Conservation (phyloP, 2,797 vertebrate genomes). For the Garrulus glandarius region DNA sequence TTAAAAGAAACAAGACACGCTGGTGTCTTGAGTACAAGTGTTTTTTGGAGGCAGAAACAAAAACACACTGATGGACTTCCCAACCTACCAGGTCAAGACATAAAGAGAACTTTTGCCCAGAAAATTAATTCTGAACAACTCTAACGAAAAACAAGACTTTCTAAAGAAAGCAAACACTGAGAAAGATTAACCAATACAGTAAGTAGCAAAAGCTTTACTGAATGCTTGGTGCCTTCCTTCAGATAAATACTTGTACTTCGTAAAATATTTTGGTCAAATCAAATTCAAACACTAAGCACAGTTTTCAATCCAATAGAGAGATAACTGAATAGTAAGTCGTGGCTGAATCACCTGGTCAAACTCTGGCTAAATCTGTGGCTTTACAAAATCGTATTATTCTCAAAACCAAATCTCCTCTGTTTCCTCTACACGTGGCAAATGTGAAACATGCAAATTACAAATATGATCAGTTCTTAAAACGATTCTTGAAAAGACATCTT, state of each 20-base stretch:
- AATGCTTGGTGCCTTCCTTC: background rate
- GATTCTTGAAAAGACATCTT: background rate
- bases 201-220: background rate
- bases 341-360: background rate
- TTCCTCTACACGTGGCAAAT: background rate
- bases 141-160: background rate
- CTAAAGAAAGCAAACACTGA: background rate
- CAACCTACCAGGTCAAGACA: background rate
- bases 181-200: background rate
- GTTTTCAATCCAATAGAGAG: background rate
- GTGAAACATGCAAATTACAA: conserved; percentile 14
- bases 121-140: background rate
- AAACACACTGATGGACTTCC: background rate
- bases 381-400: background rate
- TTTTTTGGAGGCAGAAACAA: background rate
- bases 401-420: background rate
- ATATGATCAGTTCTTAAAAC: background rate
- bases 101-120: background rate
- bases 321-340: background rate
- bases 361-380: background rate
- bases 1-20: background rate
- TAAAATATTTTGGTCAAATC: background rate
- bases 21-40: background rate
- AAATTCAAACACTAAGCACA: background rate
- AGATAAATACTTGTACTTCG: background rate